These are phyloP conservation scores for Drosophila neoperkinsi DNA, from an alignment of 2,888 invertebrate species.

Conservation along the genomic window DNA sequence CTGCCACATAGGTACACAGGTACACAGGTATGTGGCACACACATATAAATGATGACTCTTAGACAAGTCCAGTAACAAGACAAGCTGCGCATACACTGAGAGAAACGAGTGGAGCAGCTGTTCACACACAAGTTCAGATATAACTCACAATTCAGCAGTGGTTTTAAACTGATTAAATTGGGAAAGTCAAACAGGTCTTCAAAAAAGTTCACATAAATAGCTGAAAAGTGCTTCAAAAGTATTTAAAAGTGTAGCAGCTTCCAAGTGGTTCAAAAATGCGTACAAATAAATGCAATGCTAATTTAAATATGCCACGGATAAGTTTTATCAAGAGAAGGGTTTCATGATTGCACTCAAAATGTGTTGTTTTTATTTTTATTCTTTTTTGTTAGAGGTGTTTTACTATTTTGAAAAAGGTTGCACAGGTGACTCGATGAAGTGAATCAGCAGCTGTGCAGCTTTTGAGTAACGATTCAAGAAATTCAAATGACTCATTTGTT, in stretches of 20 bases:
- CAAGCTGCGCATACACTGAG: constrained; percentile 20
- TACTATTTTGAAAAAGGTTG: not conserved
- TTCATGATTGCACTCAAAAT: not conserved
- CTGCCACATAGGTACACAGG: constrained; percentile 2
- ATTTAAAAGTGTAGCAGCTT: not conserved
- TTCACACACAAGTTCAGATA: too few species aligned
- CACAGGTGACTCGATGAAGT: not conserved
- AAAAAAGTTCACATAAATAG: not conserved
- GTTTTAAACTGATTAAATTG: not conserved
- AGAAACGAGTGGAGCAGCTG: not conserved
- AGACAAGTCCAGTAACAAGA: constrained; percentile 17
- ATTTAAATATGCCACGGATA: not conserved
- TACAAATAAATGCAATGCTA: not conserved
- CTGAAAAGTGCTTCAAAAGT: not conserved
- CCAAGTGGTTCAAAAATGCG: not conserved
- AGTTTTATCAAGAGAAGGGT: not conserved
- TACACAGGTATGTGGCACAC: not conserved
- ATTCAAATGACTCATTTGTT: not conserved
- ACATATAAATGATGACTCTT: constrained; percentile 2
- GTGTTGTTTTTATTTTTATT: not conserved
- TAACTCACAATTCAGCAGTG: too few species aligned
- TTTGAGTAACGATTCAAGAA: not conserved
- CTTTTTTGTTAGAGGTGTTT: not conserved
- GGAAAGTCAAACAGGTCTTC: too few species aligned
- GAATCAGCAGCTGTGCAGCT: not conserved